A percentile compares a stretch with the other conserved stretches of the same genome.
Conservation (phyloP, 2,888 invertebrate species). For the Volucella inflata region DNA sequence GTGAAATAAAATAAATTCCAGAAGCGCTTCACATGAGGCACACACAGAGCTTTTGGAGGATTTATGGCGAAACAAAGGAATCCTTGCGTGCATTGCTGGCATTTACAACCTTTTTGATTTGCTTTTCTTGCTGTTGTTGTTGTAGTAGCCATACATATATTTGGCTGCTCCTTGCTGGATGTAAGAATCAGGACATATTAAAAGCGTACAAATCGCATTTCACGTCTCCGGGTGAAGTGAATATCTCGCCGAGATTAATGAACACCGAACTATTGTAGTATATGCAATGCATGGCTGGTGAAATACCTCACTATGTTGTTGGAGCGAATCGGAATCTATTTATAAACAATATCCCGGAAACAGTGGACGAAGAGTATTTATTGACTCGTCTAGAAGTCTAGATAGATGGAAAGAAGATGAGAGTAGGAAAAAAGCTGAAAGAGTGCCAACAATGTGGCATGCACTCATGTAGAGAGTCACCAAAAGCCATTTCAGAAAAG, state of each 20-base stretch:
- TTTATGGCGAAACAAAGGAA: slow-evolving; percentile 60
- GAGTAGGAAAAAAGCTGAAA: no score
- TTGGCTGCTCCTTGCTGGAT: slow-evolving; percentile 6
- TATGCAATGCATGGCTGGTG: not conserved
- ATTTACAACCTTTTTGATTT: slow-evolving; percentile 53
- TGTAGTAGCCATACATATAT: not conserved
- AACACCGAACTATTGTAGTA: slow-evolving; percentile 54
- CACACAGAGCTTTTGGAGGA: slow-evolving; percentile 30
- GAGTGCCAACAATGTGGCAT: no score
- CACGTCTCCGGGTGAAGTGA: slow-evolving; percentile 50
- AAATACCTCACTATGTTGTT: slow-evolving; percentile 4
- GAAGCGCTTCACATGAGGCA: slow-evolving; percentile 57
- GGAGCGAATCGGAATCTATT: not conserved
- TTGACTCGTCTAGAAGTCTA: no score
- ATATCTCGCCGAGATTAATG: slow-evolving; percentile 70
- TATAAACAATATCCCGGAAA: not conserved
- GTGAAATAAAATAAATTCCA: slow-evolving; percentile 61
- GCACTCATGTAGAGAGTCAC: no score
- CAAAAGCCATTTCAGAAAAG: no score
- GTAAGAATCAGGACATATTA: slow-evolving; percentile 67
- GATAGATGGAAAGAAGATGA: no score
- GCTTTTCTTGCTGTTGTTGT: not conserved
- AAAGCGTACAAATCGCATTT: slow-evolving; percentile 61
- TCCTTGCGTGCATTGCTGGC: slow-evolving; percentile 69
- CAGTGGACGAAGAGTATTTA: no score